Base-by-base conservation (phyloP, 2,113 vertebrate species). In the Aramus guarauna region DNA sequence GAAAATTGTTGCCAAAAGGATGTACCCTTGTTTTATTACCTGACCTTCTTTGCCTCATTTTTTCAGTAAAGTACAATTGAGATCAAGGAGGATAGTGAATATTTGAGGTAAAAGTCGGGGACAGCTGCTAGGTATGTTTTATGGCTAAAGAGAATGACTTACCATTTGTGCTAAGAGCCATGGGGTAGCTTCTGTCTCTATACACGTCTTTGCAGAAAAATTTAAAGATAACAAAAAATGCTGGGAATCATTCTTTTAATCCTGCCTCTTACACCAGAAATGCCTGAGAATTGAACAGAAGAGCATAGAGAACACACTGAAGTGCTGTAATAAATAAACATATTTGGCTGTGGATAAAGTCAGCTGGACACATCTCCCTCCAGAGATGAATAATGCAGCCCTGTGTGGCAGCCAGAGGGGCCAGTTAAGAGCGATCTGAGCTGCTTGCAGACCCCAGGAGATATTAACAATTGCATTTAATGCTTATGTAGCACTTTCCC, bases 241-340 rank as follows among this genome's bases (percentile, higher is more conserved):
- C 59, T 95, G 80, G 82, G 89, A 88, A 92, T 36, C 37, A 58
- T 90, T 75, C 55, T 94, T 96, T 96, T 85, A 92, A 94, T 93
- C 37, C 71, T 83, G 41, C 53, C 58, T 89, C 21, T 87, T 88
- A 50, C 66, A 76, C 37, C 48, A 96, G 69, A 79, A 59, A 60
- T 30, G 24, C 34, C 16, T 36, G 13, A 41, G 76, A 92, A 55
- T 29, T 78, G 88, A 94, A 45, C 34, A 60, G 63, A 84, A 74
- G 23, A 50, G 48, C 30, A 85, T 45, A 66, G 74, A 69, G 77
- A 73, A 90, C n/a, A 23, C 16, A 29, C 47, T 56, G 64, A 59
- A 75, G 73, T 78, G 73, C 83, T 79, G 58, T 66, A 96, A 96
- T 92, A 96, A 94, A 94, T 27, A 92, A 94, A 95, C 37, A n/a